phyloP scores from a whole-genome alignment of 2,888 invertebrate species.

The Synergus japonicus region DNA sequence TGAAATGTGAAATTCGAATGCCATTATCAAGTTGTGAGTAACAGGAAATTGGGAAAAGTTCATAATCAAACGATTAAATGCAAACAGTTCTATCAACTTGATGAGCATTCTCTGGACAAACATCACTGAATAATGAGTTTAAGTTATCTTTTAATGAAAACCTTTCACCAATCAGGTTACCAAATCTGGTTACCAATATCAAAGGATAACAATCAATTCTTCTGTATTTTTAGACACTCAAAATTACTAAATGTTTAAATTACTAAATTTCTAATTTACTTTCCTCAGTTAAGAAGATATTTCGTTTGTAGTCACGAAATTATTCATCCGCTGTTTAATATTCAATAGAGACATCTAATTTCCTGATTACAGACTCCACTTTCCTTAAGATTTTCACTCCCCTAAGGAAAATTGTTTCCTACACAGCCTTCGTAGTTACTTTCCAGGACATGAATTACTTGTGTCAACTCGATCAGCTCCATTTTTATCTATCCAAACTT shows the following conservation, averaged over 20 bases:
- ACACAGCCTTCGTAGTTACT: constrained; percentile 14
- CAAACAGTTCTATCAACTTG: constrained; percentile 28
- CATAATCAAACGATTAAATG: constrained; percentile 9
- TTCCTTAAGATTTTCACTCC: constrained; percentile 7
- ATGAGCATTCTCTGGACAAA: constrained; percentile 26
- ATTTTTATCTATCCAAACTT: constrained; percentile 5
- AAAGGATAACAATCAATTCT: too few relatives aligned
- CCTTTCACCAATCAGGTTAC: not conserved
- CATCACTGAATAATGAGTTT: constrained; percentile 2
- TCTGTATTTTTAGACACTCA: too few relatives aligned
- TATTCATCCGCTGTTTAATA: constrained; percentile 29
- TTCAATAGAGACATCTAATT: constrained; percentile 30
- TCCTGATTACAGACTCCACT: constrained; percentile 29
- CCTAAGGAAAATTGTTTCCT: constrained; percentile 18
- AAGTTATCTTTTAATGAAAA: constrained; percentile 12
- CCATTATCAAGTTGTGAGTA: constrained; percentile 1
- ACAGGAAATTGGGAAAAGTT: constrained; percentile 21
- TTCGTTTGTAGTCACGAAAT: constrained; percentile 10
- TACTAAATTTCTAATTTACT: not conserved
- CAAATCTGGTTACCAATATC: not conserved
- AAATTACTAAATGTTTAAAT: too few relatives aligned
- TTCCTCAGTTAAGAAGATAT: not conserved
- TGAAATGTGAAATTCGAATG: constrained; percentile 9
- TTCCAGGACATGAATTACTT: constrained; percentile 21
- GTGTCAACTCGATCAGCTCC: constrained; percentile 7